Evolutionary conservation across 1,140 invertebrate species (phyloP).

Genomic region (Druon quercuslanigerum): DNA sequence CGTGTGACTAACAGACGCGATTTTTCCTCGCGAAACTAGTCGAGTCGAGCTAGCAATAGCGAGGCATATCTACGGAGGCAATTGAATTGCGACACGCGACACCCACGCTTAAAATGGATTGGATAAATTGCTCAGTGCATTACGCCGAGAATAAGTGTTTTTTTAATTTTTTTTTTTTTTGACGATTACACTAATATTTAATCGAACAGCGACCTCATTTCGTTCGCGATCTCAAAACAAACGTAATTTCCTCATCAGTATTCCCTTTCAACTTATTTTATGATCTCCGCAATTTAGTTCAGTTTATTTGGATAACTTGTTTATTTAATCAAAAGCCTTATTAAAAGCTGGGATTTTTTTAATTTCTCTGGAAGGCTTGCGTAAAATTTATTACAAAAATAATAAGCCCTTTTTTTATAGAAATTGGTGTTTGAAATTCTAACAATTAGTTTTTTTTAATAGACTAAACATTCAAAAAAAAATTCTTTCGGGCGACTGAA

Average conservation of each 20-base stretch:
- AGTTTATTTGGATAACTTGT: too few relatives aligned
- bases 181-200: constrained; percentile 19
- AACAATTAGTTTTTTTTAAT: too few relatives aligned
- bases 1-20: constrained; percentile 22
- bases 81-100: constrained; percentile 27
- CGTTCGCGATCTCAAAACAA: background rate
- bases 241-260: background rate
- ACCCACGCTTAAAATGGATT: constrained; percentile 31
- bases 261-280: too few relatives aligned
- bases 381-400: too few relatives aligned
- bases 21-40: constrained; percentile 25
- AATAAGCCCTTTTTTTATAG: too few relatives aligned
- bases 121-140: constrained; percentile 16
- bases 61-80: constrained; percentile 24
- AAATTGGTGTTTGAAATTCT: too few relatives aligned
- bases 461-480: too few relatives aligned
- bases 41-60: background rate
- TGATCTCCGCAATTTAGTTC: too few relatives aligned
- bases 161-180: constrained; percentile 1
- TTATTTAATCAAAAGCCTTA: too few relatives aligned
- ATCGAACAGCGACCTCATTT: constrained; percentile 23
- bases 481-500: too few relatives aligned
- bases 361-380: too few relatives aligned
- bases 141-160: background rate
- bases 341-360: too few relatives aligned